phyloP scores from a whole-genome alignment of 2,888 invertebrate genomes.

The Microctonus brassicae region DNA sequence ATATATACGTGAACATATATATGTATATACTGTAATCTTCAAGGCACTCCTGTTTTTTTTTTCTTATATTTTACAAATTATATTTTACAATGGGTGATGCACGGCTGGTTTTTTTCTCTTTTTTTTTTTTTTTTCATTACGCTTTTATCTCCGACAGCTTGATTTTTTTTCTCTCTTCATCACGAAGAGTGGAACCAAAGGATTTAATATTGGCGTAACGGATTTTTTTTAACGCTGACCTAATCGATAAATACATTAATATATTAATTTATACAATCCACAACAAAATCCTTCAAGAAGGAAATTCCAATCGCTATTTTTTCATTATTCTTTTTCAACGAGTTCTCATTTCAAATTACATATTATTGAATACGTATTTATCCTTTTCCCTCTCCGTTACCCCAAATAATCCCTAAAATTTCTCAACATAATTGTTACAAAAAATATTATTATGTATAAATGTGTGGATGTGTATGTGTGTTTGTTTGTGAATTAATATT shows the following conservation, averaged over 20 bases:
- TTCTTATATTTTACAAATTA: slow-evolving; percentile 43
- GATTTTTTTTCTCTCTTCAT: neutral
- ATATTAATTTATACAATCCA: too few relatives aligned
- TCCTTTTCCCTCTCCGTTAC: too few relatives aligned
- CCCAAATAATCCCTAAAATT: neutral
- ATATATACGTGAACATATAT: slow-evolving; percentile 59
- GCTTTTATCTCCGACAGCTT: neutral
- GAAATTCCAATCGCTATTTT: too few relatives aligned
- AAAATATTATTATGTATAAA: neutral
- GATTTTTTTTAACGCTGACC: neutral
- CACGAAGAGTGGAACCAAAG: neutral
- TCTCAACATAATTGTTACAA: neutral
- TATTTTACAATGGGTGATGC: slow-evolving; percentile 48
- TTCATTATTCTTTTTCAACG: too few relatives aligned
- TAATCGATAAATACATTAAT: neutral
- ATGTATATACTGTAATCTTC: slow-evolving; percentile 65
- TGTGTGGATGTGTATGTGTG: slow-evolving; percentile 7
- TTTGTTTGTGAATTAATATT: neutral
- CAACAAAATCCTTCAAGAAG: too few relatives aligned
- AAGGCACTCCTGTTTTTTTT: slow-evolving; percentile 68
- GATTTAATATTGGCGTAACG: neutral
- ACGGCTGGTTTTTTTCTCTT: slow-evolving; percentile 1
- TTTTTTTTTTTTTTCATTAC: too few relatives aligned
- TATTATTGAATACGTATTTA: too few relatives aligned
- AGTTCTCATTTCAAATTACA: too few relatives aligned